Percentiles rank a stretch among this genome's conserved stretches.
phyloP scores from a whole-genome alignment of 2,113 vertebrate species.

The Hypomesus transpacificus region DNA sequence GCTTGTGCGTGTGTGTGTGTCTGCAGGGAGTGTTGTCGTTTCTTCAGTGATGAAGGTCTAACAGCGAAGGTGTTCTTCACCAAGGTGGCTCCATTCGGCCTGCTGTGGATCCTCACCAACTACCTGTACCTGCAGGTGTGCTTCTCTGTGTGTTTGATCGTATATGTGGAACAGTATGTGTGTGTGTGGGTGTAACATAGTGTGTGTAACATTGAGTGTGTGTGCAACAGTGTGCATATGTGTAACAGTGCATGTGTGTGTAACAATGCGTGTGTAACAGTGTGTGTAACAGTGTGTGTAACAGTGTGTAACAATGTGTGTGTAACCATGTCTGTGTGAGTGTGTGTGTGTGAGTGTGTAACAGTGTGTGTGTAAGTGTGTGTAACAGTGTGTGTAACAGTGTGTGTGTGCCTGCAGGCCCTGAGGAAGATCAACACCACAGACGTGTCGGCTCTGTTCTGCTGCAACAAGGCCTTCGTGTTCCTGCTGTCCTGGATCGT shows the following conservation, averaged over 20 bases:
- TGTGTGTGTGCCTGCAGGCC: slow-evolving; percentile 68
- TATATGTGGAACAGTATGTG: neutral
- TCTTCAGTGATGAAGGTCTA: slow-evolving; percentile 94
- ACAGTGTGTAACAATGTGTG: neutral
- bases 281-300: neutral
- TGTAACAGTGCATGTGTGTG: neutral
- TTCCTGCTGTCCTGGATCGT: slow-evolving; percentile 98
- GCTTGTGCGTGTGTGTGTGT: slow-evolving; percentile 24
- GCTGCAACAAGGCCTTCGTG: slow-evolving; percentile 98
- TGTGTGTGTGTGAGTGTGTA: neutral
- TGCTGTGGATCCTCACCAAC: slow-evolving; percentile 96
- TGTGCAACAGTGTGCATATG: neutral
- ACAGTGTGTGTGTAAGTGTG: neutral
- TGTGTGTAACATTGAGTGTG: neutral
- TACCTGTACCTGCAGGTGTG: slow-evolving; percentile 85
- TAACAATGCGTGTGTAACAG: neutral
- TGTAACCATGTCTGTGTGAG: neutral
- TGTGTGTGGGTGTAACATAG: neutral
- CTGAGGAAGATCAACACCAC: slow-evolving; percentile 98
- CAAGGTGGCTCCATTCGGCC: slow-evolving; percentile 91
- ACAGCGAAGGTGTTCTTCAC: slow-evolving; percentile 93
- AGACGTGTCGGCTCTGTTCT: slow-evolving; percentile 93
- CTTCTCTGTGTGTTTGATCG: neutral
- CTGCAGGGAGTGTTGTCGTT: slow-evolving; percentile 89
- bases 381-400: too few relatives aligned